Evolutionary conservation across 2,888 invertebrate species (phyloP).

Genomic region (Trichopria drosophilae): DNA sequence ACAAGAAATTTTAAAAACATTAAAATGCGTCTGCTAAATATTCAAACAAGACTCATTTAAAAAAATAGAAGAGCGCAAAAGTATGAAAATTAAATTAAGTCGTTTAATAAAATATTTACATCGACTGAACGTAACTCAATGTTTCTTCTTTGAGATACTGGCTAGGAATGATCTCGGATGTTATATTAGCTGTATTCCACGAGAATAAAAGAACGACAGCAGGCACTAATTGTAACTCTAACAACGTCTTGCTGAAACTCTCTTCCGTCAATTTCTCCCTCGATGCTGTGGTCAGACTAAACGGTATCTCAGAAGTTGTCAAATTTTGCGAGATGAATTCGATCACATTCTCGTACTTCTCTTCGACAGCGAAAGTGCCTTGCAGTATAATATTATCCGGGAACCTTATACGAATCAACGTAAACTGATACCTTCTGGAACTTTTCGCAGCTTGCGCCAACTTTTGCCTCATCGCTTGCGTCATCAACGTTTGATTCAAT

Average conservation of each 20-base stretch:
- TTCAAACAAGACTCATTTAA: not conserved
- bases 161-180: slow-evolving; percentile 61
- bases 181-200: slow-evolving; percentile 64
- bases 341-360: slow-evolving; percentile 73
- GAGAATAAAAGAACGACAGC: slow-evolving; percentile 79
- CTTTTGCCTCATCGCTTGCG: slow-evolving; percentile 93
- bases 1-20: not conserved
- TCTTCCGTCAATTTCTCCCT: slow-evolving; percentile 65
- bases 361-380: slow-evolving; percentile 88
- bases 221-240: slow-evolving; percentile 80
- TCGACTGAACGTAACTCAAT: slow-evolving; percentile 50
- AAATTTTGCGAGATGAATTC: slow-evolving; percentile 81
- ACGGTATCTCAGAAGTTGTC: slow-evolving; percentile 69
- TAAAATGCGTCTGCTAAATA: not conserved
- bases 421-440: slow-evolving; percentile 81
- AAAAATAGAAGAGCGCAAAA: not conserved
- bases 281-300: slow-evolving; percentile 69
- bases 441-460: slow-evolving; percentile 82
- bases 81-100: not conserved
- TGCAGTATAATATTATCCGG: slow-evolving; percentile 83
- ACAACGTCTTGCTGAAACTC: slow-evolving; percentile 72
- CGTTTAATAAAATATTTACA: slow-evolving; percentile 19
- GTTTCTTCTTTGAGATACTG: slow-evolving; percentile 78
- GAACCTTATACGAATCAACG: slow-evolving; percentile 82
- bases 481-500: slow-evolving; percentile 79